These are phyloP conservation scores for Lepus timidus DNA, from an alignment of 2,113 vertebrate genomes.

Conservation along the genomic window DNA sequence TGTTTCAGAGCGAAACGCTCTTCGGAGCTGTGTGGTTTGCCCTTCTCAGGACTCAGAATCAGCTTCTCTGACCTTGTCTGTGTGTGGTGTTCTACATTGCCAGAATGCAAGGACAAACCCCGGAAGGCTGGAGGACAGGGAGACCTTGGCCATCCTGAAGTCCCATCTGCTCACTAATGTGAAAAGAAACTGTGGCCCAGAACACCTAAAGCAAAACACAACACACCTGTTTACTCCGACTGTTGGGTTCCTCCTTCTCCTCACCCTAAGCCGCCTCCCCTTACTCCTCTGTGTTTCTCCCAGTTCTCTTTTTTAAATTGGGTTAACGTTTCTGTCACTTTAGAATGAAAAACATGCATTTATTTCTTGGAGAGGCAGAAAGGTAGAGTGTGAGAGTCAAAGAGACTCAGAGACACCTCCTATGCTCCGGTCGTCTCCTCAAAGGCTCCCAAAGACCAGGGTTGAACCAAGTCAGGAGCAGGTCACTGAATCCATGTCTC, in stretches of 20 bases:
- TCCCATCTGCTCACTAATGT: conserved; percentile 71
- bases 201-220: conserved; percentile 34
- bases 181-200: conserved; percentile 23
- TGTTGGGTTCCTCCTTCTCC: background rate
- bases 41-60: background rate
- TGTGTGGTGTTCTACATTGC: background rate
- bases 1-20: background rate
- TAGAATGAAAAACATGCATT: too few species aligned
- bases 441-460: too few species aligned
- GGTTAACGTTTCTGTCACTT: too few species aligned
- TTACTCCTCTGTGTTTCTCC: too few species aligned
- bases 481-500: too few species aligned
- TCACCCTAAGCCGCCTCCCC: too few species aligned
- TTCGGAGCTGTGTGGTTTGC: background rate
- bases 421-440: too few species aligned
- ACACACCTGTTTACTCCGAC: conserved; percentile 50
- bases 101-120: conserved; percentile 40
- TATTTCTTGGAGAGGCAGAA: too few species aligned
- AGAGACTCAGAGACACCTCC: too few species aligned
- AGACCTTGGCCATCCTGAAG: background rate
- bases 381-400: too few species aligned
- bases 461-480: too few species aligned
- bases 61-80: conserved; percentile 35
- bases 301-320: background rate
- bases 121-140: conserved; percentile 62